A percentile compares a stretch with the other conserved stretches of the same genome.
Evolutionary conservation across 2,113 vertebrate species (phyloP).

Genomic region (Grammomys surdaster): DNA sequence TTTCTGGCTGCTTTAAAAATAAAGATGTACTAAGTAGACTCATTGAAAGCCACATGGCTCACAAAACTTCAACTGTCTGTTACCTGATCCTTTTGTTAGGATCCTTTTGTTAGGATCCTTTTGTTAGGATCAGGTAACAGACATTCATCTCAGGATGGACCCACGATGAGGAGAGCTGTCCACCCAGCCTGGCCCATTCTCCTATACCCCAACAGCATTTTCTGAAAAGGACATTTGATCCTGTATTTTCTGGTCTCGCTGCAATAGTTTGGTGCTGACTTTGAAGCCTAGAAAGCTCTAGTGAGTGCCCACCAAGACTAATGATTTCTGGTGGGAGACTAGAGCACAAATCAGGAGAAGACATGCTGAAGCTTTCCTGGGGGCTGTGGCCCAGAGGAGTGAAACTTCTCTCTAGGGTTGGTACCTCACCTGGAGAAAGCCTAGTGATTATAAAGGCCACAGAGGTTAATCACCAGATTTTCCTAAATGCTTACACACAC

Average conservation of each 20-base stretch:
- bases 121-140: not conserved
- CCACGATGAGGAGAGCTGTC: not conserved
- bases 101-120: not conserved
- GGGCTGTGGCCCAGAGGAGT: not conserved
- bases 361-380: not conserved
- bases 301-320: not conserved
- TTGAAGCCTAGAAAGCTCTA: not conserved
- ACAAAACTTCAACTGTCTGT: not conserved
- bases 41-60: not conserved
- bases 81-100: not conserved
- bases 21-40: not conserved
- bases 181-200: not conserved
- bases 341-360: not conserved
- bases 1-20: not conserved
- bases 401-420: not conserved
- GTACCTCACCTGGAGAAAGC: slow-evolving; percentile 52
- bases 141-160: not conserved
- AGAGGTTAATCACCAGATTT: slow-evolving; percentile 54
- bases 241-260: not conserved
- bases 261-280: not conserved
- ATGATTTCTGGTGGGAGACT: not conserved
- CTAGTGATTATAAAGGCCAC: not conserved
- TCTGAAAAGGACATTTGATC: not conserved
- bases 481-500: not conserved
- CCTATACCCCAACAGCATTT: not conserved